A percentile compares a stretch with the other conserved stretches of the same genome.
Conservation (phyloP, 1,140 invertebrate genomes). For the Saccostrea echinata region DNA sequence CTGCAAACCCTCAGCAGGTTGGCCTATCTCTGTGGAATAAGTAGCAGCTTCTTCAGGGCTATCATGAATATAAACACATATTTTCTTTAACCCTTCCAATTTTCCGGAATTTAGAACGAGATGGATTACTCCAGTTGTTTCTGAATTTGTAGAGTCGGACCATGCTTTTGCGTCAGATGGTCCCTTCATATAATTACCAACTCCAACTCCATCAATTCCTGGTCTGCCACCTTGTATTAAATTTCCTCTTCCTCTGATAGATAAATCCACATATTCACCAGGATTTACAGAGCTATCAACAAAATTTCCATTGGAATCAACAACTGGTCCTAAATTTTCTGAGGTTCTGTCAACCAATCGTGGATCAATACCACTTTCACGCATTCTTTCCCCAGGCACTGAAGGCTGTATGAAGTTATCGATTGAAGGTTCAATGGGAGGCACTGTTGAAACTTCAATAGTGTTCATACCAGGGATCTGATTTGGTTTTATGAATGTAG, state of each 20-base stretch:
- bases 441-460: not conserved
- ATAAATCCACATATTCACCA: not conserved
- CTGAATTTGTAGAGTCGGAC: not conserved
- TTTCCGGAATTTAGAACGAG: constrained; percentile 4
- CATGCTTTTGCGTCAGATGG: not conserved
- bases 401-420: not conserved
- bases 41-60: not conserved
- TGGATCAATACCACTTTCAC: not conserved
- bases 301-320: not conserved
- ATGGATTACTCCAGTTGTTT: not conserved
- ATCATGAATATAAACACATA: constrained; percentile 6
- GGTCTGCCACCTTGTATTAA: not conserved
- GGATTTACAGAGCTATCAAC: not conserved
- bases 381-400: no score
- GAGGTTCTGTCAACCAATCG: not conserved
- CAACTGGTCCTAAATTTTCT: not conserved
- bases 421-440: not conserved
- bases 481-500: not conserved
- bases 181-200: constrained; percentile 24
- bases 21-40: not conserved
- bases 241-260: not conserved
- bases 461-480: not conserved
- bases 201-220: not conserved
- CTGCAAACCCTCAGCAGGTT: not conserved
- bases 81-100: not conserved